Conservation (phyloP, 2,888 invertebrate species). For the Galerucella calmariensis region DNA sequence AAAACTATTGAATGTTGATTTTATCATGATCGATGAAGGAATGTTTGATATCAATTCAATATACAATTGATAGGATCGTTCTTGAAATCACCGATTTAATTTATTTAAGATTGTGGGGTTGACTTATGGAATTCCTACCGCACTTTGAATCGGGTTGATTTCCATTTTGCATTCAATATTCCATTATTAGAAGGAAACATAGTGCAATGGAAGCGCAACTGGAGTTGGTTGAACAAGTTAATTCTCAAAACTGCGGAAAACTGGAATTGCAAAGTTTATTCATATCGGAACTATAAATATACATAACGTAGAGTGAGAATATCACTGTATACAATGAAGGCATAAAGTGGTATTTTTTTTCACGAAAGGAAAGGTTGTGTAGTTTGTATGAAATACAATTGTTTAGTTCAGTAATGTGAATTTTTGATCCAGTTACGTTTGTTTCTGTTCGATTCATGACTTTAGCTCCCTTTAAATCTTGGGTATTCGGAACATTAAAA, state of each 20-base stretch:
- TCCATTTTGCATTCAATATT: not conserved
- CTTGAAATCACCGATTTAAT: not conserved
- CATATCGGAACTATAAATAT: not conserved
- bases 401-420: no score
- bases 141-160: not conserved
- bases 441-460: no score
- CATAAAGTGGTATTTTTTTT: no score
- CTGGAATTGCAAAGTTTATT: not conserved
- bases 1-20: no score
- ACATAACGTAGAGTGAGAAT: no score
- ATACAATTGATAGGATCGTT: not conserved
- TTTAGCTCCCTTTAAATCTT: no score
- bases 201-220: not conserved
- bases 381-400: no score
- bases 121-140: not conserved
- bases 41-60: not conserved
- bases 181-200: not conserved
- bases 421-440: no score
- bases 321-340: no score
- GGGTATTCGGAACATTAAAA: no score
- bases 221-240: not conserved
- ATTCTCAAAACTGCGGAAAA: not conserved
- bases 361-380: no score
- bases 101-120: not conserved
- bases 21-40: no score